Conservation (phyloP, 2,888 invertebrate species). For the Arrhopalites spinosus region DNA sequence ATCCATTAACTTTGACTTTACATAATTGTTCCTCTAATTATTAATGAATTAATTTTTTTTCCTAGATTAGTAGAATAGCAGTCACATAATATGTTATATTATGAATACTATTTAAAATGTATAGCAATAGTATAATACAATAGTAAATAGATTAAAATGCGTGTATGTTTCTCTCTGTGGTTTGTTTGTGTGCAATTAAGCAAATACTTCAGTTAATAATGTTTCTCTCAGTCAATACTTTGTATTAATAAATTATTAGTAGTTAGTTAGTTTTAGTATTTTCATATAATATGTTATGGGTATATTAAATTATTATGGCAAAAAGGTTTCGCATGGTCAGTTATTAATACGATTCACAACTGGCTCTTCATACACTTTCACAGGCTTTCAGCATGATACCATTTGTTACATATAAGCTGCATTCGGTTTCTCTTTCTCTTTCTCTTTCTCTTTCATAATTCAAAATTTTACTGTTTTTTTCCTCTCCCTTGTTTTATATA, state of each 20-base stretch:
- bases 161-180: not conserved
- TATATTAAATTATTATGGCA: not conserved
- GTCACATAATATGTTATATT: not conserved
- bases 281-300: not conserved
- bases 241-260: slow-evolving; percentile 6
- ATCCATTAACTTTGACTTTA: too few relatives aligned
- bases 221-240: slow-evolving; percentile 26
- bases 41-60: not conserved
- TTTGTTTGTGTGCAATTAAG: slow-evolving; percentile 26
- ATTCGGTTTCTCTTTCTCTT: not conserved
- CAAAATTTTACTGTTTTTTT: too few relatives aligned
- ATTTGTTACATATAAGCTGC: slow-evolving; percentile 14
- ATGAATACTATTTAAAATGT: not conserved
- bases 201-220: slow-evolving; percentile 25
- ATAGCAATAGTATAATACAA: not conserved
- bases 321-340: slow-evolving; percentile 1
- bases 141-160: not conserved
- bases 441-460: too few relatives aligned
- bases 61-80: not conserved
- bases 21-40: too few relatives aligned
- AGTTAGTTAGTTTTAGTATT: not conserved
- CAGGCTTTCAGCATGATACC: slow-evolving; percentile 2
- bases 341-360: not conserved
- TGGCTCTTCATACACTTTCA: not conserved
- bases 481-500: too few relatives aligned